phyloP scores from a whole-genome alignment of 1,140 invertebrate species.

The Temnothorax nylanderi region DNA sequence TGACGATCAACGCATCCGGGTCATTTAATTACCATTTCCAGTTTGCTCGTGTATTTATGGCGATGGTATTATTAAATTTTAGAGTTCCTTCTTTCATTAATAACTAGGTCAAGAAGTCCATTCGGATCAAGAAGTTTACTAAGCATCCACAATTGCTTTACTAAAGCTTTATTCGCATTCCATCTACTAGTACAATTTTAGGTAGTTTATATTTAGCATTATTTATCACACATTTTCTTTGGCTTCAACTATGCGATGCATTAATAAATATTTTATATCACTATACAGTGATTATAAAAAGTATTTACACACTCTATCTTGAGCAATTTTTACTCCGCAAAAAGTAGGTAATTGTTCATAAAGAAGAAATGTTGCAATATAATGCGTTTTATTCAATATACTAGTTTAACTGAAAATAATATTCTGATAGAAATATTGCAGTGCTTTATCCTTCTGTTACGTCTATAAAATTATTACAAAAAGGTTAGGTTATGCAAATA shows the following conservation, averaged over 20 bases:
- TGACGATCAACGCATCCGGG: conserved; percentile 52
- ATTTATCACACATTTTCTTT: neutral
- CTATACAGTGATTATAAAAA: neutral
- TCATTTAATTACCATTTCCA: conserved; percentile 48
- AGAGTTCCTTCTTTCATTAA: conserved; percentile 54
- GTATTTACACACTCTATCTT: neutral
- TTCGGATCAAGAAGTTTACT: conserved; percentile 45
- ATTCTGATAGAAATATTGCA: neutral
- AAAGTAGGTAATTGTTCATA: neutral
- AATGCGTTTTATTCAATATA: neutral
- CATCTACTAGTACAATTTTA: conserved; percentile 12
- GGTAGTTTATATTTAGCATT: conserved; percentile 8
- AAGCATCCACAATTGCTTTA: conserved; percentile 37
- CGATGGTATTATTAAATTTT: conserved; percentile 52
- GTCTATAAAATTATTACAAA: conserved; percentile 2
- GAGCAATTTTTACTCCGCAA: neutral
- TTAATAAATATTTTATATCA: conserved; percentile 1
- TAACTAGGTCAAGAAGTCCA: conserved; percentile 54
- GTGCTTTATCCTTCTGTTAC: neutral
- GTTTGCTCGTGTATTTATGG: conserved; percentile 51
- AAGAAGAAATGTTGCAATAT: neutral
- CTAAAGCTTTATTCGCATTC: conserved; percentile 33
- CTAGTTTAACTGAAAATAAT: neutral
- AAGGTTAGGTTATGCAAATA: neutral
- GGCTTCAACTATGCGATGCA: neutral